A percentile compares a stretch with the other conserved stretches of the same genome.
phyloP scores from a whole-genome alignment of 2,797 vertebrate species.

The Enteromius anoplus region DNA sequence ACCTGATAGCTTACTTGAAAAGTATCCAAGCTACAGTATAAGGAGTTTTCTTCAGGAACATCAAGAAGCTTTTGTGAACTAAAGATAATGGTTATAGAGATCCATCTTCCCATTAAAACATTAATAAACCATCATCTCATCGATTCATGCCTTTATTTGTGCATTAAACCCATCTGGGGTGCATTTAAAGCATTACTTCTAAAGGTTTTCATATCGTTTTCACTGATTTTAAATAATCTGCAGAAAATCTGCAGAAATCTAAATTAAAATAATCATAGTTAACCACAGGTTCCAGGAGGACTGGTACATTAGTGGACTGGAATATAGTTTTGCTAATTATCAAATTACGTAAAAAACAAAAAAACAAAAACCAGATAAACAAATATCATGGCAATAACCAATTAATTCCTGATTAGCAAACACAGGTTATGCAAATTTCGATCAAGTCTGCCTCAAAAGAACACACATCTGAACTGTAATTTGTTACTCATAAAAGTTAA shows the following conservation, averaged over 20 bases:
- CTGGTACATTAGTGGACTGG: not conserved
- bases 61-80: not conserved
- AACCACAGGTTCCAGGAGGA: not conserved
- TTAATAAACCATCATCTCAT: not conserved
- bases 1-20: not conserved
- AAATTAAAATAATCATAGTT: not conserved
- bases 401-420: slow-evolving; percentile 55
- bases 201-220: not conserved
- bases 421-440: slow-evolving; percentile 32
- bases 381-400: not conserved
- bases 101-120: not conserved
- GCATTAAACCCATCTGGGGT: no score
- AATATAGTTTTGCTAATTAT: slow-evolving; percentile 11
- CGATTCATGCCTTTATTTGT: not conserved
- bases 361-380: not conserved
- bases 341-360: not conserved
- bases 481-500: slow-evolving; percentile 61
- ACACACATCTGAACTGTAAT: slow-evolving; percentile 33
- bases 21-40: not conserved
- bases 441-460: slow-evolving; percentile 49
- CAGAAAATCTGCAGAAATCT: not conserved
- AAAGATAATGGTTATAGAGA: not conserved
- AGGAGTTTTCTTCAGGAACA: not conserved
- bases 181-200: not conserved
- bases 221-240: not conserved